These are phyloP conservation scores for Psittacula echo DNA, from an alignment of 2,797 vertebrate species.

Conservation along the genomic window DNA sequence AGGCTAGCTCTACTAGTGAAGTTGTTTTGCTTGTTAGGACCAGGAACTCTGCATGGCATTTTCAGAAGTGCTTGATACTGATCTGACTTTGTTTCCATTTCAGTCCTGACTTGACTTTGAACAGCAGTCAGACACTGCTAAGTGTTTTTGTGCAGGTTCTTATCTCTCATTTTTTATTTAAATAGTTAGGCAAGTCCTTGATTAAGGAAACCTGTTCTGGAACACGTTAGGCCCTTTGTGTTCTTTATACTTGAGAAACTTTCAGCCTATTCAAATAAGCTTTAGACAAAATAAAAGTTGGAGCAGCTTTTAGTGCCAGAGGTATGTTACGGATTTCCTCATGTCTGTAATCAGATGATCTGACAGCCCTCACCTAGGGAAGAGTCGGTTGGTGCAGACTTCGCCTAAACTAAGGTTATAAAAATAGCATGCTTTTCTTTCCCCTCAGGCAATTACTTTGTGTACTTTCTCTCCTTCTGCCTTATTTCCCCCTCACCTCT, in stretches of 20 bases:
- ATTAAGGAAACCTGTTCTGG: background rate
- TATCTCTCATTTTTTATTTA: background rate
- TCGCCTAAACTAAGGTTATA: background rate
- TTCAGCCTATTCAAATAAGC: background rate
- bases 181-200: background rate
- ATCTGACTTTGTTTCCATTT: background rate
- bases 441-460: background rate
- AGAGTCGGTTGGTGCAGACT: background rate
- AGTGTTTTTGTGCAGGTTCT: background rate
- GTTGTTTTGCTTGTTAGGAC: background rate
- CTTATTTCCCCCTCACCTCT: background rate
- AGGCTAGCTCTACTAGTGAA: background rate
- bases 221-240: background rate
- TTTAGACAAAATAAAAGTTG: background rate
- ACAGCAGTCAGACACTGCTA: background rate
- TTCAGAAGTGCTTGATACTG: constrained; percentile 3
- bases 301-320: background rate
- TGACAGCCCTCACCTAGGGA: background rate
- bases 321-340: background rate
- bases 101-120: background rate
- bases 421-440: background rate
- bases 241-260: background rate
- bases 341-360: background rate
- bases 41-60: background rate
- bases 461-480: background rate